Percentiles rank a stretch among this genome's conserved stretches.
phyloP scores from a whole-genome alignment of 2,113 vertebrate species.

The Trichechus manatus region DNA sequence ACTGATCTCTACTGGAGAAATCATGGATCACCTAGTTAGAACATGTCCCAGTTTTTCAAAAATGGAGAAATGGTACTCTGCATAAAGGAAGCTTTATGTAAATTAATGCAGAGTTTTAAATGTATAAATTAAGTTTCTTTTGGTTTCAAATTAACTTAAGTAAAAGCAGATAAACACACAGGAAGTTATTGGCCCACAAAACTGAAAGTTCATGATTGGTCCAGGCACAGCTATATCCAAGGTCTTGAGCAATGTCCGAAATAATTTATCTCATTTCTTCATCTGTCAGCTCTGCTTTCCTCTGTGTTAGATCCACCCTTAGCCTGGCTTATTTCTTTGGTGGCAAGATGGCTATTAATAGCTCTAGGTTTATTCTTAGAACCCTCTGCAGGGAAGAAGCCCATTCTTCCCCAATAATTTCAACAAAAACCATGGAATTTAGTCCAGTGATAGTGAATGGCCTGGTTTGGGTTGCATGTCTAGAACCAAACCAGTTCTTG shows the following conservation, averaged over 20 bases:
- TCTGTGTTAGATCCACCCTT: not conserved
- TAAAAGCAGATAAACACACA: not conserved
- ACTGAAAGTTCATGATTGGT: not conserved
- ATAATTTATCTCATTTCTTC: not conserved
- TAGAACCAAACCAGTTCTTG: not conserved
- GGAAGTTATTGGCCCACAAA: not conserved
- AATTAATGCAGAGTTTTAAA: not conserved
- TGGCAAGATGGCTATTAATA: not conserved
- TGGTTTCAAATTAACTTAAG: slow-evolving; percentile 3
- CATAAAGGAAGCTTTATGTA: not conserved
- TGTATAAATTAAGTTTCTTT: not conserved
- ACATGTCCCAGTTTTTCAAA: not conserved
- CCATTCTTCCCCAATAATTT: not conserved
- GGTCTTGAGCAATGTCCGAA: not conserved
- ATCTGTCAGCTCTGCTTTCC: not conserved
- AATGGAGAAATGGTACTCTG: not conserved
- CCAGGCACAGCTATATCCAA: not conserved
- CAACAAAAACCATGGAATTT: not conserved
- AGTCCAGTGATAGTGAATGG: not conserved
- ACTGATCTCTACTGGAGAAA: not conserved
- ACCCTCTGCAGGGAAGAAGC: not conserved
- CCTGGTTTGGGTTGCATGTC: not conserved
- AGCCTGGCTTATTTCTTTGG: not conserved
- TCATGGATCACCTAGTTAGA: not conserved
- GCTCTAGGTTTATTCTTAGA: not conserved